Evolutionary conservation across 2,888 invertebrate species (phyloP).

Genomic region (Heliconius sara): DNA sequence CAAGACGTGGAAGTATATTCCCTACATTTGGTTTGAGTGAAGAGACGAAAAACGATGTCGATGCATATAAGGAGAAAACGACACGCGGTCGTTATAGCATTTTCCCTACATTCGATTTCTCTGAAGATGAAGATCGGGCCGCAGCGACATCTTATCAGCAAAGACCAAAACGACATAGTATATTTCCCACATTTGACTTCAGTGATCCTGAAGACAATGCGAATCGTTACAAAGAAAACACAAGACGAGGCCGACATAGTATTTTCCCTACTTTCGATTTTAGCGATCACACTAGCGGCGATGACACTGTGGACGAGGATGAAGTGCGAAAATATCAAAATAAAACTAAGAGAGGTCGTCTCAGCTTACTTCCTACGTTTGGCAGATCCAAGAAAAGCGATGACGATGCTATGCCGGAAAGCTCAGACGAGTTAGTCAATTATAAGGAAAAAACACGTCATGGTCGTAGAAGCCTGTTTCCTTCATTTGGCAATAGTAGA

Average conservation of each 20-base stretch:
- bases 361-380: constrained; percentile 76
- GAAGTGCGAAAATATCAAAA: constrained; percentile 75
- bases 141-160: constrained; percentile 63
- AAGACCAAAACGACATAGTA: constrained; percentile 70
- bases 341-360: constrained; percentile 71
- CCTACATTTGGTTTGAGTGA: constrained; percentile 64
- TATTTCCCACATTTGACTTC: constrained; percentile 76
- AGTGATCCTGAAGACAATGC: constrained; percentile 70
- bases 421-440: constrained; percentile 74
- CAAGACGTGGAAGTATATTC: constrained; percentile 72
- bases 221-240: constrained; percentile 71
- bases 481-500: constrained; percentile 74
- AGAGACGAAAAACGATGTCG: constrained; percentile 63
- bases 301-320: constrained; percentile 73
- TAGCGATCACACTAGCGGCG: constrained; percentile 65
- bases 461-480: constrained; percentile 73
- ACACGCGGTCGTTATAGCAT: constrained; percentile 71
- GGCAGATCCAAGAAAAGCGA: constrained; percentile 65
- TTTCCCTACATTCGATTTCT: constrained; percentile 74
- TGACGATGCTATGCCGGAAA: constrained; percentile 73
- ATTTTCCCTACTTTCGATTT: constrained; percentile 78
- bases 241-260: constrained; percentile 71
- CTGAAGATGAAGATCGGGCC: constrained; percentile 72
- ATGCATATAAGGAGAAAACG: constrained; percentile 66
- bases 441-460: constrained; percentile 74